Evolutionary conservation across 2,888 invertebrate species (phyloP), one percentile per base, ranked within the genome.

Genomic region (Epinotia nisella): DNA sequence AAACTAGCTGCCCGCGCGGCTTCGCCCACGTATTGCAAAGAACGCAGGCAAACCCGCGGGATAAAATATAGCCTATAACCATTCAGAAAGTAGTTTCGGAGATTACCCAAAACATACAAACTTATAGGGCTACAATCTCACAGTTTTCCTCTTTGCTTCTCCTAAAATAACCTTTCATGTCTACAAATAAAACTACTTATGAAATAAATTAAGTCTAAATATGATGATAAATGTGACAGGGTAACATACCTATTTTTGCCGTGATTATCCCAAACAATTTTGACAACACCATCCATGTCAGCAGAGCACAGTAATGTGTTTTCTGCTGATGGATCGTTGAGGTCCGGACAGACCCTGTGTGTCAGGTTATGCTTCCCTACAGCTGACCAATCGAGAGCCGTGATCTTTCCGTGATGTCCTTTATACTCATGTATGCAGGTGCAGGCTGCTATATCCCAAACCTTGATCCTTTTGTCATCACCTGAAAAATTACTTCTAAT

Each of bases 391-490:
- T 94, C 93, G 11, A 96, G 86, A 19, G 95, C 91, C 3, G 94
- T 94, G 15, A 96, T 93, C 65, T 94, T 94, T 49, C 95, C 95
- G 56, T 95, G 94, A 81, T 96, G 96, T 0, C 95, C 95, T 76
- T 94, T 91, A 74, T 96, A 92, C 83, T 96, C 96, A 75, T 95
- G 94, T 15, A 96, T 84, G 74, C 95, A 92, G 62, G 94, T 94
- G 10, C 96, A 95, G 24, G 95, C 94, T 4, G 95, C 94, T 76
- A 97, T 84, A 83, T 97, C 96, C 97, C 97, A 97, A 21, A 97
- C 93, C 86, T 95, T 94, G 17, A 97, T 94, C 79, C 94, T 94
- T 79, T 95, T 94, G 83, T 96, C 96, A 79, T 96, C 96, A 76
- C 96, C 96, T 95, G 80, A 39, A 77, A 79, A 67, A 17, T 66